Conservation (phyloP, 2,113 vertebrate species). For the Petaurus breviceps region DNA sequence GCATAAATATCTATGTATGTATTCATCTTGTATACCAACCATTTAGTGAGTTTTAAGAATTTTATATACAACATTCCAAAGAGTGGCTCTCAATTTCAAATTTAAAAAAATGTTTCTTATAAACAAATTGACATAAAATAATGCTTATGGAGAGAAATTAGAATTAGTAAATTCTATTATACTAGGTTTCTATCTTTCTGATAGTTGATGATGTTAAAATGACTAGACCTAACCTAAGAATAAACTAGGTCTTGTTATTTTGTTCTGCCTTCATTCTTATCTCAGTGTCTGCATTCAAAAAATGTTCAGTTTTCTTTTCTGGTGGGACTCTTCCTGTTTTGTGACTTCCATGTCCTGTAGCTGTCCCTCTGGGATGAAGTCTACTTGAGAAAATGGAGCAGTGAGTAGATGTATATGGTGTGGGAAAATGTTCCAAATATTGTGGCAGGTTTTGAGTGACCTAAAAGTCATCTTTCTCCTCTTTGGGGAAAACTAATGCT, state of each 20-base stretch:
- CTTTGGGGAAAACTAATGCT: background rate
- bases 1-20: background rate
- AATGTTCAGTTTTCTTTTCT: background rate
- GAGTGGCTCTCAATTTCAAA: background rate
- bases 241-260: rapidly evolving
- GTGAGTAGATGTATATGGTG: background rate
- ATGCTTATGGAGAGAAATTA: background rate
- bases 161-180: background rate
- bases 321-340: background rate
- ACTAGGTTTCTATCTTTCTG: background rate
- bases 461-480: background rate
- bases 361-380: background rate
- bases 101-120: background rate
- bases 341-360: background rate
- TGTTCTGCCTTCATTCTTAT: background rate
- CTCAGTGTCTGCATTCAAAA: background rate
- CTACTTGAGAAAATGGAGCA: background rate
- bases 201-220: background rate
- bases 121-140: background rate
- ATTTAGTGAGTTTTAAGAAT: background rate
- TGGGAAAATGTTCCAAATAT: background rate
- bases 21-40: background rate
- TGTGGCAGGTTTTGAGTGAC: background rate
- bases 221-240: no score
- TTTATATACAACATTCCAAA: background rate